phyloP scores from a whole-genome alignment of 92 coral and sea anemone species.

The Porites evermanni region DNA sequence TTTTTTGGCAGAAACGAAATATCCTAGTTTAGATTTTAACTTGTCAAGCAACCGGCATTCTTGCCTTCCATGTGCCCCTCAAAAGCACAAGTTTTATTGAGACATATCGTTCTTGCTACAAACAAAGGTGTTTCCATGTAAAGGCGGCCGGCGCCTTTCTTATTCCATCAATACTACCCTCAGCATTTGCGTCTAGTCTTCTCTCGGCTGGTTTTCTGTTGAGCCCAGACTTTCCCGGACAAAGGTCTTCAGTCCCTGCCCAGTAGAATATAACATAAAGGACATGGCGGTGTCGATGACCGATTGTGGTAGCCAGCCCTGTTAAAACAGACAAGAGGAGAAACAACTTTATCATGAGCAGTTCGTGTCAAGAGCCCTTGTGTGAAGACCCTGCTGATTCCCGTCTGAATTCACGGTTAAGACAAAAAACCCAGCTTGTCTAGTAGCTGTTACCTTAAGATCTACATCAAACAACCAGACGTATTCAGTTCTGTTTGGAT shows the following conservation, averaged over 20 bases:
- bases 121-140: not conserved
- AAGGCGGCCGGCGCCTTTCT: too few species aligned
- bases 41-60: too few species aligned
- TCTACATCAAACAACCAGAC: conserved; percentile 89
- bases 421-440: not conserved
- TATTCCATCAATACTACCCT: not conserved
- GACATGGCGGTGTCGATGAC: conserved; percentile 90
- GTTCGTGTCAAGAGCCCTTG: not conserved
- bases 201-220: not conserved
- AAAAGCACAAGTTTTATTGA: not conserved
- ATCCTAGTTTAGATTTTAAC: too few species aligned
- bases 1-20: too few species aligned
- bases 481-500: conserved; percentile 80
- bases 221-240: conserved; percentile 35
- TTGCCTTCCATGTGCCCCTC: not conserved
- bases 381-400: not conserved
- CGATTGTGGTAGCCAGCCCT: conserved; percentile 93
- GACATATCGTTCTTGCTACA: not conserved
- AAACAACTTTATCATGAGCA: not conserved
- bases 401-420: not conserved
- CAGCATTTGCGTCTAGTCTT: not conserved
- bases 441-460: conserved; percentile 69
- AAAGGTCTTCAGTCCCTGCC: conserved; percentile 60
- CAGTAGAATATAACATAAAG: conserved; percentile 73
- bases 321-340: not conserved